A percentile compares a stretch with the other conserved stretches of the same genome.
Evolutionary conservation across 2,888 invertebrate genomes (phyloP).

Genomic region (Temnothorax rugatulus): DNA sequence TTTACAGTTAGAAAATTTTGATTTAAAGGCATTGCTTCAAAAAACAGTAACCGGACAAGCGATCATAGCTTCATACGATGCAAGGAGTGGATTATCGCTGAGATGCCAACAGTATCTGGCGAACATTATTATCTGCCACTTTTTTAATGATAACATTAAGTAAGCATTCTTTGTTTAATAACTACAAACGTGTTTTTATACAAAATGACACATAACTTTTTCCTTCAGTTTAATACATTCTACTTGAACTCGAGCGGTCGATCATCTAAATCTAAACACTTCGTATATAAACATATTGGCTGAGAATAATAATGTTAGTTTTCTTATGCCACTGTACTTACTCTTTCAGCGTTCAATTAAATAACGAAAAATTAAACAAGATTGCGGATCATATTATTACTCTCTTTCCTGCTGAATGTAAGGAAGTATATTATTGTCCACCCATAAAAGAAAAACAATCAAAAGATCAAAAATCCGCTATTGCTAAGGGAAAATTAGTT

Average conservation of each 20-base stretch:
- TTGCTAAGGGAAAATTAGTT: constrained; percentile 1
- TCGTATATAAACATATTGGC: no score
- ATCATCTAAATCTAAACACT: no score
- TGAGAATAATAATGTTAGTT: no score
- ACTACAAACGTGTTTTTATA: no score
- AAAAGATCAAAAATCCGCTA: not conserved
- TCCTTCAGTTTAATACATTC: no score
- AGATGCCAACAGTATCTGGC: not conserved
- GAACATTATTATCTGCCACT: not conserved
- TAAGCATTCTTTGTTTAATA: not conserved
- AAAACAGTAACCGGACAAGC: not conserved
- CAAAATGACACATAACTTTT: no score
- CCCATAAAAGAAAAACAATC: not conserved
- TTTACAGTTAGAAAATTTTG: not conserved
- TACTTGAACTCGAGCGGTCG: no score
- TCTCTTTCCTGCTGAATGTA: not conserved
- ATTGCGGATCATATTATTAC: no score
- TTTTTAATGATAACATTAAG: not conserved
- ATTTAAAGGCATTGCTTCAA: not conserved
- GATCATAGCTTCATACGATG: not conserved
- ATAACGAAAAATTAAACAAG: no score
- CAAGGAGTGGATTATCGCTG: not conserved
- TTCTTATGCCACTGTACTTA: no score
- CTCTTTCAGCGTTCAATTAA: no score
- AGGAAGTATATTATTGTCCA: not conserved